Percentiles rank a stretch among this genome's conserved stretches.
phyloP scores from a whole-genome alignment of 2,113 vertebrate species.

The Tragelaphus buxtoni region DNA sequence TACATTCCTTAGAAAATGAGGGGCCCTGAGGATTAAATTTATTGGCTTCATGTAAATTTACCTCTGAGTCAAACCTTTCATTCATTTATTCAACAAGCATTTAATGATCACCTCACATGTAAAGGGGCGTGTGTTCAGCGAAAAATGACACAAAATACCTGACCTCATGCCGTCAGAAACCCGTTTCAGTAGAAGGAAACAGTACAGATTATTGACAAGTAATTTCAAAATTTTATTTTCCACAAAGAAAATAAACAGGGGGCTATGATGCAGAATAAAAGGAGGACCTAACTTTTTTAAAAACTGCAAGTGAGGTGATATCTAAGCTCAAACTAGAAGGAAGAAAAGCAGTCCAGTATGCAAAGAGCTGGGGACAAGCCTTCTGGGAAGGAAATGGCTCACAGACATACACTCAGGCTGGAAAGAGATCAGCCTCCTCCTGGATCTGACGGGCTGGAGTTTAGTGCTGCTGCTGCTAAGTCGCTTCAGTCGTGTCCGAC shows the following conservation, averaged over 20 bases:
- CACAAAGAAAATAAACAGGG: neutral
- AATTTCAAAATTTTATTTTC: neutral
- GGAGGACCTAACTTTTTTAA: neutral
- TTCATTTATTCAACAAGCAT: neutral
- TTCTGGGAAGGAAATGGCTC: neutral
- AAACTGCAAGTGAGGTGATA: neutral
- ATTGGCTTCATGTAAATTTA: neutral
- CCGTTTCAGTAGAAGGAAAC: neutral
- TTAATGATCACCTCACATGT: neutral
- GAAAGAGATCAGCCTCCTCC: neutral
- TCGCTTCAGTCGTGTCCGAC: too few species aligned
- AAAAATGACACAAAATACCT: neutral
- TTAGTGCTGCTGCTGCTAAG: neutral
- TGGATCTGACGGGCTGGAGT: neutral
- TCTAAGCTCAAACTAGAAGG: neutral
- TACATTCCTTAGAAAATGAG: neutral
- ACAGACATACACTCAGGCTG: neutral
- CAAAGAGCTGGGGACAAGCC: neutral
- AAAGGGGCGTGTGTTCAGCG: neutral
- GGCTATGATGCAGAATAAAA: neutral
- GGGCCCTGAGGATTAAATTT: neutral
- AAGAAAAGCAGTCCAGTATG: neutral
- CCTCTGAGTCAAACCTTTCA: neutral
- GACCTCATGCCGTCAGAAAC: neutral
- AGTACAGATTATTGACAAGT: neutral